These are phyloP conservation scores for Synodontis membranacea DNA, from an alignment of 2,113 vertebrate genomes.

Conservation along the genomic window DNA sequence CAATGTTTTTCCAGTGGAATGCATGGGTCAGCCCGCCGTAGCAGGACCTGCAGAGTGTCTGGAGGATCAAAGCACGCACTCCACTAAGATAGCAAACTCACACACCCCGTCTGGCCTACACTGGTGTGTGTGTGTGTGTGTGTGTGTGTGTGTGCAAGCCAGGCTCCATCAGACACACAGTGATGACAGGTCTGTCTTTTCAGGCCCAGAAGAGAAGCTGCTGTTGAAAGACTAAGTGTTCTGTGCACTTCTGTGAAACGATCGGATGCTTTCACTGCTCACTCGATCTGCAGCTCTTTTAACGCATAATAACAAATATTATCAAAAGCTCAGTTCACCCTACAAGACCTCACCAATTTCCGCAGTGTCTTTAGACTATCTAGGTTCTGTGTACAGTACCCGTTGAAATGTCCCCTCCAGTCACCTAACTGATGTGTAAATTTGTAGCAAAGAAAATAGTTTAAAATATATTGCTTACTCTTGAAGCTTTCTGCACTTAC, in stretches of 20 bases:
- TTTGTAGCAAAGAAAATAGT: not conserved
- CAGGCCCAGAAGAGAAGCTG: slow-evolving; percentile 4
- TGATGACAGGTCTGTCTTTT: slow-evolving; percentile 30
- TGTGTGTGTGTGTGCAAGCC: not conserved
- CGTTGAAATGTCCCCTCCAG: not conserved
- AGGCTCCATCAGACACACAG: slow-evolving; percentile 2
- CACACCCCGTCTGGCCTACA: slow-evolving; percentile 8
- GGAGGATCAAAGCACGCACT: slow-evolving; percentile 43
- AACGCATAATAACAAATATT: slow-evolving; percentile 9
- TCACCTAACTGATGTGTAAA: not conserved
- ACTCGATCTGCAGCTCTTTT: slow-evolving; percentile 10
- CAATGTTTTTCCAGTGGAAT: slow-evolving; percentile 42
- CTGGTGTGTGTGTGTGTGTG: slow-evolving; percentile 5
- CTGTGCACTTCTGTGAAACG: slow-evolving; percentile 8
- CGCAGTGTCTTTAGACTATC: not conserved
- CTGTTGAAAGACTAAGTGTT: slow-evolving; percentile 25
- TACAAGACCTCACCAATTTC: not conserved
- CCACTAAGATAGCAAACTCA: slow-evolving; percentile 16
- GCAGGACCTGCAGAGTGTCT: slow-evolving; percentile 29
- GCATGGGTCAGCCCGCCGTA: slow-evolving; percentile 21
- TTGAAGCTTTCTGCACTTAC: not conserved
- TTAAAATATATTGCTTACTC: no score
- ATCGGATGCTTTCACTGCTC: slow-evolving; percentile 20
- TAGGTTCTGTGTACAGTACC: not conserved
- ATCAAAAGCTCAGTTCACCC: not conserved